Evolutionary conservation across 2,888 invertebrate species (phyloP).

Genomic region (Dromius quadrimaculatus): DNA sequence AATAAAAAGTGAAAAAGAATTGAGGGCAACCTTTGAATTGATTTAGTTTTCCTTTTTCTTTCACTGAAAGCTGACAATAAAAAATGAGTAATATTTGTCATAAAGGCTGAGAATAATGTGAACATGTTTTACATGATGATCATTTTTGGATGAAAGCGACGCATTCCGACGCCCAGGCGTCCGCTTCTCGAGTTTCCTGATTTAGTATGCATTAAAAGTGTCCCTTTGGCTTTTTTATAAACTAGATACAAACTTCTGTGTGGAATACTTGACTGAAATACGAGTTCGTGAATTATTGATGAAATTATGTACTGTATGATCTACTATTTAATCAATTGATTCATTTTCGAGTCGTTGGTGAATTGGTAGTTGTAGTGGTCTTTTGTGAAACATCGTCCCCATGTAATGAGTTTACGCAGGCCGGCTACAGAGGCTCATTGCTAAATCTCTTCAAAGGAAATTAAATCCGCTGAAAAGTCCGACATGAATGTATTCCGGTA

Average conservation of each 20-base stretch:
- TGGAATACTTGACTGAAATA: constrained; percentile 12
- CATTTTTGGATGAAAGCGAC: constrained; percentile 22
- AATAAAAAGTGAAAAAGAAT: too few species aligned
- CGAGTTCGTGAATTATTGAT: too few species aligned
- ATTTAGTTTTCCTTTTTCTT: too few species aligned
- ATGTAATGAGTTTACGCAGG: constrained; percentile 3
- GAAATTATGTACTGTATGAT: too few species aligned
- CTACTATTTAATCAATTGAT: background rate
- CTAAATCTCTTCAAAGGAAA: constrained; percentile 23
- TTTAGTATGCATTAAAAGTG: constrained; percentile 59
- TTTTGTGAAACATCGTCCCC: too few species aligned
- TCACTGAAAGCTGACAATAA: too few species aligned
- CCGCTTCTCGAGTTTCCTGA: constrained; percentile 11
- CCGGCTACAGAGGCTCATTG: constrained; percentile 11
- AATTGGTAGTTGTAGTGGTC: background rate
- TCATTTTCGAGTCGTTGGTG: background rate
- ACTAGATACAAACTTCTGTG: constrained; percentile 43
- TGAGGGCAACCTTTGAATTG: too few species aligned
- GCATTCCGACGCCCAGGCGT: constrained; percentile 13
- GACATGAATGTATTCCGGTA: constrained; percentile 29
- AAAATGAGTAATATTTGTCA: constrained; percentile 10
- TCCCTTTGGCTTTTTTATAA: constrained; percentile 54
- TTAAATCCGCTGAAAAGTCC: constrained; percentile 9
- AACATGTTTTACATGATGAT: constrained; percentile 26
- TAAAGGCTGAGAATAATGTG: background rate